Conservation (phyloP, 92 coral and sea anemone species). For the Porites evermanni region DNA sequence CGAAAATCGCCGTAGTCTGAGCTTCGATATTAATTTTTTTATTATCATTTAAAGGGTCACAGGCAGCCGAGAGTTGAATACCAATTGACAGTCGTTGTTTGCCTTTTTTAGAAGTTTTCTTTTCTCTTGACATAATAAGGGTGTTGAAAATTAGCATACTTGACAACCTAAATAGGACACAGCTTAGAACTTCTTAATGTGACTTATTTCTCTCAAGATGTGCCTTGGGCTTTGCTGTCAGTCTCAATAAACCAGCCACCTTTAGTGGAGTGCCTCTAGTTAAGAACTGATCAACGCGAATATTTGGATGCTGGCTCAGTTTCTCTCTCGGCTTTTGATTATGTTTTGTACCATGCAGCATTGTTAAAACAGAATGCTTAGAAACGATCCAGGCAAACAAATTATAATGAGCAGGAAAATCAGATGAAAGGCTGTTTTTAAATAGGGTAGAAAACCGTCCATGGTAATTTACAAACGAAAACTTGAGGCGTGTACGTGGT, state of each 20-base stretch:
- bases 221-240: background rate
- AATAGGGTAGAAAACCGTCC: no score
- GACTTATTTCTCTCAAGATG: background rate
- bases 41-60: no score
- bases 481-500: no score
- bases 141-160: slow-evolving; percentile 25
- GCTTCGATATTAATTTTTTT: background rate
- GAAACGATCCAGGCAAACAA: background rate
- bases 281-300: background rate
- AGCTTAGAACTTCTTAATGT: background rate
- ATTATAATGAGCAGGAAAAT: background rate
- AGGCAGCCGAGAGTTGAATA: no score
- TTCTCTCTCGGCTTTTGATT: no score
- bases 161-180: background rate
- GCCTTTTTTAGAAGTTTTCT: background rate
- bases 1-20: background rate
- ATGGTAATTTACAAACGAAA: no score
- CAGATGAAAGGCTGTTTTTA: background rate
- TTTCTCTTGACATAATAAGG: background rate
- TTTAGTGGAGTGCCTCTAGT: no score
- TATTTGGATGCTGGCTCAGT: background rate
- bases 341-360: background rate
- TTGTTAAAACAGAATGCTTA: background rate
- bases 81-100: background rate
- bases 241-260: background rate